Percentiles rank a stretch among this genome's conserved stretches.
These are phyloP conservation scores for Heliconius hermathena DNA, from an alignment of 1,140 invertebrate genomes.

Conservation along the genomic window DNA sequence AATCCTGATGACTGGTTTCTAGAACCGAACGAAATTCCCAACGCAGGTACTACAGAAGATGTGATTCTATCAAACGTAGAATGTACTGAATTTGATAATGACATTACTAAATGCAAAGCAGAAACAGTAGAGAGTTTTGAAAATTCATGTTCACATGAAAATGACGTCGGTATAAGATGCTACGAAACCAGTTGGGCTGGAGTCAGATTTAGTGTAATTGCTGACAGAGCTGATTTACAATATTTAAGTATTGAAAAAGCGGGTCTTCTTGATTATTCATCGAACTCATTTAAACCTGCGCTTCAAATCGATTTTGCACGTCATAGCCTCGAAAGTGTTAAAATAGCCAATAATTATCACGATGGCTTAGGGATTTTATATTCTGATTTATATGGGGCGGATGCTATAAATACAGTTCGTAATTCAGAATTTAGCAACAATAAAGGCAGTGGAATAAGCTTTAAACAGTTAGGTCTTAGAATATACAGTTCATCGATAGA, in stretches of 20 bases:
- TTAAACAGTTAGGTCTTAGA: slow-evolving; percentile 93
- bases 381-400: slow-evolving; percentile 93
- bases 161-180: slow-evolving; percentile 94
- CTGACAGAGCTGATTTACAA: slow-evolving; percentile 93
- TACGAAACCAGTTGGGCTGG: slow-evolving; percentile 96
- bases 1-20: slow-evolving; percentile 96
- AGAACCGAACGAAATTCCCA: slow-evolving; percentile 90
- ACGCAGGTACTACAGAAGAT: slow-evolving; percentile 88
- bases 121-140: slow-evolving; percentile 91
- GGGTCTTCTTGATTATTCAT: slow-evolving; percentile 96
- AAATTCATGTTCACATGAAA: slow-evolving; percentile 93
- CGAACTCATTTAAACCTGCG: slow-evolving; percentile 94
- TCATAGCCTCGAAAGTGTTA: slow-evolving; percentile 93
- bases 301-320: slow-evolving; percentile 98
- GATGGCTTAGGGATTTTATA: slow-evolving; percentile 95
- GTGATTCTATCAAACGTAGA: slow-evolving; percentile 93
- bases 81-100: slow-evolving; percentile 95
- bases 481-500: slow-evolving; percentile 89
- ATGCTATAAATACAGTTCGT: slow-evolving; percentile 91
- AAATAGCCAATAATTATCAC: slow-evolving; percentile 90
- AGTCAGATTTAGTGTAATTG: slow-evolving; percentile 92
- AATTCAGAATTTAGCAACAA: slow-evolving; percentile 95
- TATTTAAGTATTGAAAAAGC: slow-evolving; percentile 95
- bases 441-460: slow-evolving; percentile 92
- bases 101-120: slow-evolving; percentile 93